These are phyloP conservation scores for Musca vetustissima DNA, from an alignment of 1,140 invertebrate species.

Conservation along the genomic window DNA sequence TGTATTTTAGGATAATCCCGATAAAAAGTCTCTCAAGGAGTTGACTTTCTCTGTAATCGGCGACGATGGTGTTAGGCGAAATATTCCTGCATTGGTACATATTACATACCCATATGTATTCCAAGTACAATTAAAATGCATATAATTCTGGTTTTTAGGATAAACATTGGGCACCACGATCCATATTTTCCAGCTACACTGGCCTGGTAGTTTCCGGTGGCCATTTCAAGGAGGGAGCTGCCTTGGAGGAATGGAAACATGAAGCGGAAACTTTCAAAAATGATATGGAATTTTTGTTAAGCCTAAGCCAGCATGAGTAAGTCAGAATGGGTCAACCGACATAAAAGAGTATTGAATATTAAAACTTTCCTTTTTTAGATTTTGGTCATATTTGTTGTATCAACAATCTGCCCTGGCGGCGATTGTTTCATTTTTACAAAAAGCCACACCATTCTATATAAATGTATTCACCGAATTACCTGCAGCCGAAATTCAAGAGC, in stretches of 20 bases:
- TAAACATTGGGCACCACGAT: constrained; percentile 23
- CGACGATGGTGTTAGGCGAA: constrained; percentile 5
- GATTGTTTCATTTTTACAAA: constrained; percentile 72
- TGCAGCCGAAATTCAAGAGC: constrained; percentile 34
- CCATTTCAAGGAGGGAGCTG: constrained; percentile 36
- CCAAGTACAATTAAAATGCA: not conserved
- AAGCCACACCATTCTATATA: constrained; percentile 70
- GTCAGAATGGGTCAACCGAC: not conserved
- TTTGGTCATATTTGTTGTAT: constrained; percentile 80
- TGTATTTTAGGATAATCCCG: constrained; percentile 15
- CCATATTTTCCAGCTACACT: constrained; percentile 36
- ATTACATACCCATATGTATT: not conserved
- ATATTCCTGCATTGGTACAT: constrained; percentile 27
- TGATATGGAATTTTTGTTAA: constrained; percentile 44
- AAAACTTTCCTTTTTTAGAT: constrained; percentile 57
- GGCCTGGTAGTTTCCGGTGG: constrained; percentile 40
- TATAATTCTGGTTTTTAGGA: constrained; percentile 16
- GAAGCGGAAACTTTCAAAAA: constrained; percentile 37
- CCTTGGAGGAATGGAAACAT: constrained; percentile 47
- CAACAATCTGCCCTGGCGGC: constrained; percentile 67
- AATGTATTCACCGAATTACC: constrained; percentile 54
- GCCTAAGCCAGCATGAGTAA: constrained; percentile 43
- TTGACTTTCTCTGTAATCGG: not conserved
- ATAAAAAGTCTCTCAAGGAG: constrained; percentile 23
- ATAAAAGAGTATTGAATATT: too few species aligned